Conservation (phyloP, 2,797 vertebrate species). For the Tokudaia muenninki region DNA sequence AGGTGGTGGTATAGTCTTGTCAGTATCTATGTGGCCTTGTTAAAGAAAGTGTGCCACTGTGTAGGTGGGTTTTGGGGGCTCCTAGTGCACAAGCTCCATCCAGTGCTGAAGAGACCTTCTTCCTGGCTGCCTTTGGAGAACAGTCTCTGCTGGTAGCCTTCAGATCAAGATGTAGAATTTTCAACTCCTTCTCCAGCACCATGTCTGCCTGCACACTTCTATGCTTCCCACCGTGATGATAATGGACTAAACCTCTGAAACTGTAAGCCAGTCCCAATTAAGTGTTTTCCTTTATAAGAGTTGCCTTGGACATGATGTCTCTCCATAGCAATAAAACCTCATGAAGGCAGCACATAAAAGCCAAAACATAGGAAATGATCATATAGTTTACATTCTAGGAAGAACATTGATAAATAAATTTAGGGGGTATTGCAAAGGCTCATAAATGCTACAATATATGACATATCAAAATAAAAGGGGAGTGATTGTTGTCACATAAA, state of each 20-base stretch:
- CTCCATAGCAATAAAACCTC: background rate
- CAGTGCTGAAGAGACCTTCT: background rate
- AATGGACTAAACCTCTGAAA: background rate
- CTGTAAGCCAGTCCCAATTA: background rate
- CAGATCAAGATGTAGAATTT: background rate
- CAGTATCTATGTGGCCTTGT: background rate
- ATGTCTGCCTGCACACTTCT: no score
- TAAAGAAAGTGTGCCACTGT: background rate
- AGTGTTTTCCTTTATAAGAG: background rate
- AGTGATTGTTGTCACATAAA: background rate
- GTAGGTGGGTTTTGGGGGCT: background rate
- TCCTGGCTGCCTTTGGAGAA: background rate
- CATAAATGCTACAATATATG: background rate
- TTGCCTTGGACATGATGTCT: background rate
- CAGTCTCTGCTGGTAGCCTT: background rate
- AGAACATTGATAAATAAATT: background rate
- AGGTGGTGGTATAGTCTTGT: background rate
- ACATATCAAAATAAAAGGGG: background rate
- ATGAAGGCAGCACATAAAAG: background rate
- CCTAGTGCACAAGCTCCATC: background rate
- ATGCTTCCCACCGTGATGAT: background rate
- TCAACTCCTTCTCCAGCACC: background rate
- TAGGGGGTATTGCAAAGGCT: background rate
- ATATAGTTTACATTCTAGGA: slow-evolving; percentile 6
- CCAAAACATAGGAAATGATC: background rate